Base-by-base conservation (phyloP, 2,888 invertebrate genomes). In the Gisinianus flammeolus region DNA sequence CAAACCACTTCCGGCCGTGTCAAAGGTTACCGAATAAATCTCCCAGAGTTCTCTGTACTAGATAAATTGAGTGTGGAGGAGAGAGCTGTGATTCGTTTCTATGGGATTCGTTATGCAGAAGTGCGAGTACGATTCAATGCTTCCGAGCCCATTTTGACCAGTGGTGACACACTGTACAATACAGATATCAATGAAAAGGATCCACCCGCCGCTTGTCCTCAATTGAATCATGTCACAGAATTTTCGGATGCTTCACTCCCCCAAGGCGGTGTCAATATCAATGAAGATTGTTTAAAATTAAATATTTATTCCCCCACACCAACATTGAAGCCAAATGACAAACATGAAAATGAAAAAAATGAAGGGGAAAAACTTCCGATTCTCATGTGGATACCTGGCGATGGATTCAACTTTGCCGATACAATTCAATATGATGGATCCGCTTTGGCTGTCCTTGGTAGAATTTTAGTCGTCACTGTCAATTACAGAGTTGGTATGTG, bases 391-490 rank as follows among this genome's bases (percentile, higher is more conserved):
- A 72, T 86, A n/a, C 84, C 86, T 1, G 86, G 86, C 1, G 86
- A 86, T 77, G 86, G 86, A 24, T 86, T 88, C 85, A 88, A 88
- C 54, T 88, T 87, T 82, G 88, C 88, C 70, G 87, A 88, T 69
- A 88, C 88, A 77, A 88, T 88, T 80, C 88, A 88, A 19, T 89
- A 88, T 84, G 89, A 90, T 85, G 89, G 88, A 62, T 88, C 88
- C 70, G 87, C 87, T 16, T 85, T 90, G 75, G 88, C 90, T 2
- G 86, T 87, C 52, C 87, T 86, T 76, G 89, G 88, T 1, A 86
- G 88, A 69, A 87, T 89, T 72, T 88, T 90, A 74, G 89, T 90
- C 6, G 88, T 90, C 75, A 89, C 89, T 2, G 86, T 90, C 66
- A 89, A 89, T 85, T 90, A 90, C 85, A 85, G 90, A 77, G 86